Evolutionary conservation across 2,888 invertebrate species (phyloP).

Genomic region (Dexiosoma caninum): DNA sequence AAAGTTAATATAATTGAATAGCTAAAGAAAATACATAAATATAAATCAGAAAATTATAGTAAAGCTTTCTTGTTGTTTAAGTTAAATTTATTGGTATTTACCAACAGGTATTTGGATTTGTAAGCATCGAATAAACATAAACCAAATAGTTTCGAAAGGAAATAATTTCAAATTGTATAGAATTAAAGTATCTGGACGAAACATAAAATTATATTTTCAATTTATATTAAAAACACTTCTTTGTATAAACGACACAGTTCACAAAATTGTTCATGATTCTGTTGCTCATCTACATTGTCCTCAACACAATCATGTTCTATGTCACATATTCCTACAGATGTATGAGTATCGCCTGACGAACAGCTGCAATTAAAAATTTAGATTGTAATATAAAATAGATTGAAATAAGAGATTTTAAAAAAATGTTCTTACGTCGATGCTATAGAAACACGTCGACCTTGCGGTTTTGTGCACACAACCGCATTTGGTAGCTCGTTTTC

Average conservation of each 20-base stretch:
- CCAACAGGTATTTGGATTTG: no score
- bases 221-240: slow-evolving; percentile 47
- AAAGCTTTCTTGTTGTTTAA: no score
- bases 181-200: no score
- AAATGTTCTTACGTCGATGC: slow-evolving; percentile 31
- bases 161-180: no score
- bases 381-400: neutral
- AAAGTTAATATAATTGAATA: slow-evolving; percentile 51
- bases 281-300: neutral
- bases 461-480: neutral
- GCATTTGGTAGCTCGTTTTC: neutral
- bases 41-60: neutral
- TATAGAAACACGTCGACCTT: slow-evolving; percentile 28
- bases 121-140: no score
- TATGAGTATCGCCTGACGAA: slow-evolving; percentile 43
- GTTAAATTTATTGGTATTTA: no score
- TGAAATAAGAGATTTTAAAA: neutral
- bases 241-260: slow-evolving; percentile 52
- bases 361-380: slow-evolving; percentile 19
- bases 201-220: neutral
- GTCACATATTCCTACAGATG: slow-evolving; percentile 41
- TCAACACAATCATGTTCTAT: slow-evolving; percentile 23
- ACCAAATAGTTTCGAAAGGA: no score
- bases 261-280: slow-evolving; percentile 43
- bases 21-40: no score